Evolutionary conservation across 2,888 invertebrate genomes (phyloP), one percentile per base, ranked within the genome.

Genomic region (Pachymerium ferrugineum): DNA sequence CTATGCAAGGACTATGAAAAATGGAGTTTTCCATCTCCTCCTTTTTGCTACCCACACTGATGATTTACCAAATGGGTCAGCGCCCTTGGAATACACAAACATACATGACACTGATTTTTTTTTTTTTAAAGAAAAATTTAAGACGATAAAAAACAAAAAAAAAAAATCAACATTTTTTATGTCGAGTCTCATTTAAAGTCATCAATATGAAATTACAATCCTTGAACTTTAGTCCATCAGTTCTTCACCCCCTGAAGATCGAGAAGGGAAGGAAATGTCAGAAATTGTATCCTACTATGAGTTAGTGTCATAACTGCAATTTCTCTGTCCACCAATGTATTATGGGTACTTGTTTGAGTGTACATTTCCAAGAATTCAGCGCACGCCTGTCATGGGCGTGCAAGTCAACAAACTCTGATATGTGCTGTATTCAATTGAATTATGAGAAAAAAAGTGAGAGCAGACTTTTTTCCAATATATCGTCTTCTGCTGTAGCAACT

Each of bases 391-490:
- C 47, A 19, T 16, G 47, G 47, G 47, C 22, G 47, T 54, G 47
- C n/a, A 54, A 54, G 47, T 54, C 47, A 54, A 54, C 47, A 54
- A 54, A 54, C 47, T 54, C 47, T 54, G 47, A 54, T 54, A 22
- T 54, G 47, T 54, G 47, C 47, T 19, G 19, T 10, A 19, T 54
- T 54, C 47, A 54, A 54, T 54, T 54, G 47, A 54, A 54, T 54
- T 54, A 54, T 54, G 47, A 22, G 47, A 22, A 16, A n/a, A 54
- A 54, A 16, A 54, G 47, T 54, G 47, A 54, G n/a, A n/a, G n/a
- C n/a, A n/a, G 47, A 54, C 47, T 16, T 5, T 16, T 54, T 54
- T 54, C 47, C 47, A 54, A 54, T 54, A 54, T 54, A 54, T 54
- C 47, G 47, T 19, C 16, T 19, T 22, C n/a, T n/a, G n/a, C n/a